Evolutionary conservation across 2,888 invertebrate genomes (phyloP), one percentile per base, ranked within the genome.

Genomic region (Phortica okadai): DNA sequence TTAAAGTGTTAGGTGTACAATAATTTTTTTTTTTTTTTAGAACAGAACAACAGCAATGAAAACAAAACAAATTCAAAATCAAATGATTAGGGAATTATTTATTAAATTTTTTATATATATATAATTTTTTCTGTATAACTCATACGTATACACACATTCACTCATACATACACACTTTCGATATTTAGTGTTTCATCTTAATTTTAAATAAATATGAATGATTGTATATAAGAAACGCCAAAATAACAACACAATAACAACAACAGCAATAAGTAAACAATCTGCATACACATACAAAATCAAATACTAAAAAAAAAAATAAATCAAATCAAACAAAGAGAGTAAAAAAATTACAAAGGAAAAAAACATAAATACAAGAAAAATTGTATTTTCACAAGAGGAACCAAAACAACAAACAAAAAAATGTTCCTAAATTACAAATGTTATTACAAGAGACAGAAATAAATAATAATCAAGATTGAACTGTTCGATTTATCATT

Each of bases 41-140:
- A 14, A 72, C 56, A 72, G 54, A 10, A 72, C 10, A 69, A 69
- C 21, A 69, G 45, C 42, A 66, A 66, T 14, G 14, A 44, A 44
- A 66, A 8, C n/a, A 62, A 16, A 56, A 72, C 54, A 54, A 72
- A 50, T 72, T 72, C 70, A 72, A 72, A 56, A 72, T 72, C 70
- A 72, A 72, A 72, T 45, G 45, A 72, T 72, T 72, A 72, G 70
- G 70, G 70, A 72, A 72, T 72, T 54, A 56, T 56, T 72, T 72
- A 72, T 72, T 56, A 56, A 44, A 66, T 72, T 42, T 8, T 33
- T 33, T 33, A 33, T 33, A 33, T 33, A 25, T 25, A 54, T 45
- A 44, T 6, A 69, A 54, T 72, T 25, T n/a, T 42, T 72, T 14
- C 21, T 72, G 5, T 67, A 33, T 33, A 33, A 33, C 33, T 50